These are phyloP conservation scores for Cataglyphis altisquamis DNA, from an alignment of 2,888 invertebrate genomes.

Conservation along the genomic window DNA sequence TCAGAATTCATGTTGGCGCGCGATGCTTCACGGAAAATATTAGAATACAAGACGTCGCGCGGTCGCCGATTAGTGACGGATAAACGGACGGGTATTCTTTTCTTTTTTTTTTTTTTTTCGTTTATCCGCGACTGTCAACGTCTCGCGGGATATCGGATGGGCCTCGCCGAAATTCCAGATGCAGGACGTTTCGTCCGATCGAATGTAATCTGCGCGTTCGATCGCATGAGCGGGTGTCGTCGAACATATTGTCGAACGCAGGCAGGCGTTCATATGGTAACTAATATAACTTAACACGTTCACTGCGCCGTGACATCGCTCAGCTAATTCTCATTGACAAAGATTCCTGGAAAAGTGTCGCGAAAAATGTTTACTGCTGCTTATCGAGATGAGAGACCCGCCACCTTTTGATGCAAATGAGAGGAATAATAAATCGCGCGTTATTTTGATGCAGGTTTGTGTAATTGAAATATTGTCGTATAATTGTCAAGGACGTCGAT, in stretches of 20 bases:
- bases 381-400: constrained; percentile 16
- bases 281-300: constrained; percentile 46
- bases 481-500: background rate
- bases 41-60: constrained; percentile 81
- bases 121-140: constrained; percentile 9
- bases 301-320: constrained; percentile 36
- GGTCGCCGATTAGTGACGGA: constrained; percentile 72
- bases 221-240: constrained; percentile 65
- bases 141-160: constrained; percentile 53
- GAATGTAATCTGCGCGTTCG: constrained; percentile 75
- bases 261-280: constrained; percentile 24
- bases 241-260: constrained; percentile 31
- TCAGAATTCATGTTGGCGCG: constrained; percentile 75
- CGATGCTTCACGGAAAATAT: constrained; percentile 82
- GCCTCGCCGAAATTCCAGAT: constrained; percentile 80
- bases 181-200: constrained; percentile 75
- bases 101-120: background rate
- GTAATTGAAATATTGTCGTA: constrained; percentile 12
- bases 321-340: constrained; percentile 33
- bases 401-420: background rate
- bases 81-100: constrained; percentile 55
- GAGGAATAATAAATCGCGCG: background rate
- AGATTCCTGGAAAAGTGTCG: constrained; percentile 37
- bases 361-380: constrained; percentile 1
- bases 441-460: background rate